A percentile compares a stretch with the other conserved stretches of the same genome.
Conservation (phyloP, 2,797 vertebrate genomes). For the Pipistrellus nathusii region DNA sequence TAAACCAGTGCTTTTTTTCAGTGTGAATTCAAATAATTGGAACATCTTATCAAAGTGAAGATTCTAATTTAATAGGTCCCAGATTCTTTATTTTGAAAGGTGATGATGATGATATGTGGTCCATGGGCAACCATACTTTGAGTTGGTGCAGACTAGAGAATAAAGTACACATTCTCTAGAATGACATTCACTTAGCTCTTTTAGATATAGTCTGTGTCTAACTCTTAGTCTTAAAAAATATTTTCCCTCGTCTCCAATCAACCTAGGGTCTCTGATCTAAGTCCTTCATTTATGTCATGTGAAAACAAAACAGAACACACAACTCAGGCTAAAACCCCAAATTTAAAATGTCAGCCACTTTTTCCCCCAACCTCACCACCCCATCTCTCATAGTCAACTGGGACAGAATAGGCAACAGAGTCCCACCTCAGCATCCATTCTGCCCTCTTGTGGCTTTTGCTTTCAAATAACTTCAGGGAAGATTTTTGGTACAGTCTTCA, state of each 20-base stretch:
- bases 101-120: background rate
- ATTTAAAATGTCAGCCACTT: background rate
- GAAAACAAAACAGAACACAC: background rate
- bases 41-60: background rate
- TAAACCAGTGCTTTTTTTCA: background rate
- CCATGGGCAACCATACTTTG: background rate
- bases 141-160: background rate
- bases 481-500: background rate
- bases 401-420: too few relatives aligned
- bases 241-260: background rate
- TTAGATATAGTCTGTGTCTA: background rate
- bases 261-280: background rate
- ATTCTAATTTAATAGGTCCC: background rate
- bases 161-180: background rate
- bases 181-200: background rate
- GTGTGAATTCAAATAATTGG: background rate
- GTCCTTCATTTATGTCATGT: background rate
- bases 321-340: background rate
- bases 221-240: background rate
- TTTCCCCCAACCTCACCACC: background rate
- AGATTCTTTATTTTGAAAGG: background rate
- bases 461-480: background rate
- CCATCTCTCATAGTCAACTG: background rate
- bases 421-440: background rate
- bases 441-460: conserved; percentile 7